phyloP scores from a whole-genome alignment of 2,888 invertebrate genomes.

The Drosophila monieri region DNA sequence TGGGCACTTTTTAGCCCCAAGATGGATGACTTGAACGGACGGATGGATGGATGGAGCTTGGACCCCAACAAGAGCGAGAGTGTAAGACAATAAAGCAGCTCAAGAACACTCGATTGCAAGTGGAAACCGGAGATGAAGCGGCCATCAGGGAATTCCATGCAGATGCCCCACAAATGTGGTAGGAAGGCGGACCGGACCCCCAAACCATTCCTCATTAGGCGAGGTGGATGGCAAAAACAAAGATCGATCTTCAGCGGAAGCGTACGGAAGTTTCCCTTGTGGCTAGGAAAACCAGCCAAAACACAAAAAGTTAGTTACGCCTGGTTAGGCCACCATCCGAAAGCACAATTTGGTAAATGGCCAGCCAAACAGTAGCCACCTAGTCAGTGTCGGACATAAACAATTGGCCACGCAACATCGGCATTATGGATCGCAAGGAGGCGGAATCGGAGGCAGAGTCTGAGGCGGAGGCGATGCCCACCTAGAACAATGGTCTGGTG shows the following conservation, averaged over 20 bases:
- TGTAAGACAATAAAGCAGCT: slow-evolving; percentile 54
- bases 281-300: slow-evolving; percentile 23
- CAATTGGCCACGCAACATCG: slow-evolving; percentile 67
- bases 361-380: slow-evolving; percentile 70
- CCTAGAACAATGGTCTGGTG: slow-evolving; percentile 57
- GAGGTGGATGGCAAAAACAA: not conserved
- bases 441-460: slow-evolving; percentile 30
- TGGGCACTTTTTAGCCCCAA: slow-evolving; percentile 17
- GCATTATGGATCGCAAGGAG: slow-evolving; percentile 46
- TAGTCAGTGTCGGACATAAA: slow-evolving; percentile 55
- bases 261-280: slow-evolving; percentile 49
- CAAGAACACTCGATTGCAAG: slow-evolving; percentile 62
- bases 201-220: slow-evolving; percentile 38
- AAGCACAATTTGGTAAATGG: slow-evolving; percentile 69
- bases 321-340: slow-evolving; percentile 56
- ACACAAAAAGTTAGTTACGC: slow-evolving; percentile 56
- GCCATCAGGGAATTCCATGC: slow-evolving; percentile 24
- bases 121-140: slow-evolving; percentile 43
- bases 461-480: slow-evolving; percentile 31
- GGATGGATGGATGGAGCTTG: slow-evolving; percentile 14
- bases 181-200: slow-evolving; percentile 24
- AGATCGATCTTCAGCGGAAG: slow-evolving; percentile 61
- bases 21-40: slow-evolving; percentile 15
- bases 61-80: slow-evolving; percentile 68
- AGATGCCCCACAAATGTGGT: slow-evolving; percentile 66